Evolutionary conservation across 2,888 invertebrate species (phyloP), one percentile per base, ranked within the genome.

Genomic region (Allophyes oxyacanthae): DNA sequence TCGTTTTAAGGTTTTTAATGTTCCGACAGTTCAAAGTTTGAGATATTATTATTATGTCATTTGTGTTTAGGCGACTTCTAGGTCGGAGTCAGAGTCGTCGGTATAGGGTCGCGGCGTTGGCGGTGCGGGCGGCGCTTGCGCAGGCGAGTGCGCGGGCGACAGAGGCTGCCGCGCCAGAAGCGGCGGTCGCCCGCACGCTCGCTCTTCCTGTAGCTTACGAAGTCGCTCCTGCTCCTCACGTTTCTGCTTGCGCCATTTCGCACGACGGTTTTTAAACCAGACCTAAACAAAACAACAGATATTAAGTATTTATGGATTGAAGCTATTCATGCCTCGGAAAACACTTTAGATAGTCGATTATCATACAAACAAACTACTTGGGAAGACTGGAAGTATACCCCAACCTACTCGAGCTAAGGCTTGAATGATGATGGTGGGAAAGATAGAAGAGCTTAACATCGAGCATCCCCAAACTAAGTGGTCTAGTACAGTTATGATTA

Each of bases 171-270:
- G 81, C 77, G 86, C 75, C 38, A 87, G 75, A 40, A 90, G 81
- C 51, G 91, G 85, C 13, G 89, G 85, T 28, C 93, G 88, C 11
- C 93, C 94, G 72, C 91, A 91, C 7, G 86, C 85, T 64, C 97
- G 95, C 85, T 98, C 98, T 87, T 98, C 96, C 84, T 97, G 97
- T 63, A 98, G 87, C 89, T 97, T 97, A 59, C 98, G 95, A 75
- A 97, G 92, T 59, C 97, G 93, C 89, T 97, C 97, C 89, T 97
- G 96, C 86, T 97, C 96, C 86, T 97, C 99, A 1, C 98, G 96
- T 87, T 98, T 98, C 87, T 98, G 98, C 84, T 99, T 99, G 74
- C 99, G 96, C 98, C 98, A 99, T 94, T 99, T 99, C 75, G 99
- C 99, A 34, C 99, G 95, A 14, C 99, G 96, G 88, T 99, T 99